Conservation (phyloP, 64 coral and sea anemone genomes). For the Pachyseris speciosa region DNA sequence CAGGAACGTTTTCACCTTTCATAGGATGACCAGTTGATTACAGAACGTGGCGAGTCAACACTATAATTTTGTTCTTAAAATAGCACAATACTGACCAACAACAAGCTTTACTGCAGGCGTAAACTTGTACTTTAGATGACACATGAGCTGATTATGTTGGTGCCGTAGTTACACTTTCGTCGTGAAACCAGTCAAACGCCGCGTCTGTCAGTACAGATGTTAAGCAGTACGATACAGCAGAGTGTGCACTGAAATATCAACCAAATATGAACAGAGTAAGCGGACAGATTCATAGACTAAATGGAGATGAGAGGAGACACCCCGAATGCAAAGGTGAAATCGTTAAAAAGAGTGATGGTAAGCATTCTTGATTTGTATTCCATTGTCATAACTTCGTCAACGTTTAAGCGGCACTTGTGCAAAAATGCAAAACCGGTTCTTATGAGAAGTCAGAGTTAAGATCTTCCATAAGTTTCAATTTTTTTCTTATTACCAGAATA, state of each 20-base stretch:
- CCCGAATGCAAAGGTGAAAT: not conserved
- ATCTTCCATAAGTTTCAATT: not conserved
- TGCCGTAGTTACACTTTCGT: not conserved
- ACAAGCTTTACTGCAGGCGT: not conserved
- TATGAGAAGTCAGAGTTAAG: not conserved
- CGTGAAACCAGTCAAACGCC: not conserved
- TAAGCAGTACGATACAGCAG: slow-evolving; percentile 1
- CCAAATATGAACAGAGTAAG: not conserved
- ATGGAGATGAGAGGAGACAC: not conserved
- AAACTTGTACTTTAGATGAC: not conserved
- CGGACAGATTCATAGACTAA: not conserved
- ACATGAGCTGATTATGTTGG: not conserved
- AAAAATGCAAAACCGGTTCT: no score
- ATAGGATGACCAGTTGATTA: not conserved
- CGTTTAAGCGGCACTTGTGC: no score
- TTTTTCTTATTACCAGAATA: not conserved
- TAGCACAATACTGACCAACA: not conserved
- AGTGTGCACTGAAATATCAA: not conserved
- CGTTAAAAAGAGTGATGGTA: not conserved
- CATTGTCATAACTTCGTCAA: no score
- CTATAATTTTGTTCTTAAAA: not conserved
- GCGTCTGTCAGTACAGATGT: not conserved
- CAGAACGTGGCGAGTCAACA: not conserved
- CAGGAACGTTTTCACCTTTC: not conserved
- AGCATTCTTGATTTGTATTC: not conserved